phyloP scores from a whole-genome alignment of 30 jellyfish, hydroid and myxozoan species.

The Hydra vulgaris region DNA sequence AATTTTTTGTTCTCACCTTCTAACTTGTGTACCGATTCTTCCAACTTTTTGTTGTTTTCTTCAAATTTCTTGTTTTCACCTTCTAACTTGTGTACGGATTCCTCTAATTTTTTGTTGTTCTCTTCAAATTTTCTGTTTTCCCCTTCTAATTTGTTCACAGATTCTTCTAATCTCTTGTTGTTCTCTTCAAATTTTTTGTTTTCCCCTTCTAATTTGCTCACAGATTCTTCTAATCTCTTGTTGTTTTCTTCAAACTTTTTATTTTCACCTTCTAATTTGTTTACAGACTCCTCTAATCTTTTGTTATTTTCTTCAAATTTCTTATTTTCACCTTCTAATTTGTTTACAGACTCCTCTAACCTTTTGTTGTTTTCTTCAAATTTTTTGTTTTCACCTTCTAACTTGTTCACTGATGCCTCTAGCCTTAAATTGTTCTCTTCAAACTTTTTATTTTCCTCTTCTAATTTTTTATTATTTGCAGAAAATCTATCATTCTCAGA shows the following conservation, averaged over 20 bases:
- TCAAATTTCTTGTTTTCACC: slow-evolving; percentile 61
- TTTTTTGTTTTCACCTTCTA: slow-evolving; percentile 55
- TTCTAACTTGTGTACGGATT: slow-evolving; percentile 47
- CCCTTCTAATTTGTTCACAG: slow-evolving; percentile 52
- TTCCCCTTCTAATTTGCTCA: slow-evolving; percentile 48
- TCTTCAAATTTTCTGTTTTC: slow-evolving; percentile 56
- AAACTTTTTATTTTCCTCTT: slow-evolving; percentile 60
- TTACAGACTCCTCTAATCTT: too few species aligned
- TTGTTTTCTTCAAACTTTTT: too few species aligned
- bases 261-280: too few species aligned
- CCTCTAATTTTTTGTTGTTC: slow-evolving; percentile 60
- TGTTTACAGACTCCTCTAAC: slow-evolving; percentile 42
- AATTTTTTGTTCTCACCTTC: slow-evolving; percentile 21
- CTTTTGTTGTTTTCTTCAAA: too few species aligned
- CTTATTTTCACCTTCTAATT: slow-evolving; percentile 71
- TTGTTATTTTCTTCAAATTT: slow-evolving; percentile 45
- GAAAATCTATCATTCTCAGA: slow-evolving; percentile 65
- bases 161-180: slow-evolving; percentile 23
- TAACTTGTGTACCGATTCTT: slow-evolving; percentile 51
- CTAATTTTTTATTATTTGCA: slow-evolving; percentile 59
- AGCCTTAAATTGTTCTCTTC: slow-evolving; percentile 49
- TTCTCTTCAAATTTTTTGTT: slow-evolving; percentile 22
- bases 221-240: slow-evolving; percentile 30
- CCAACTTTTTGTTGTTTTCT: not conserved
- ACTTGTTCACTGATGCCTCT: slow-evolving; percentile 48